A percentile compares a stretch with the other conserved stretches of the same genome.
Evolutionary conservation across 37 sponge, comb jelly and placozoan genomes (phyloP).

Genomic region (Eunapius fragilis): DNA sequence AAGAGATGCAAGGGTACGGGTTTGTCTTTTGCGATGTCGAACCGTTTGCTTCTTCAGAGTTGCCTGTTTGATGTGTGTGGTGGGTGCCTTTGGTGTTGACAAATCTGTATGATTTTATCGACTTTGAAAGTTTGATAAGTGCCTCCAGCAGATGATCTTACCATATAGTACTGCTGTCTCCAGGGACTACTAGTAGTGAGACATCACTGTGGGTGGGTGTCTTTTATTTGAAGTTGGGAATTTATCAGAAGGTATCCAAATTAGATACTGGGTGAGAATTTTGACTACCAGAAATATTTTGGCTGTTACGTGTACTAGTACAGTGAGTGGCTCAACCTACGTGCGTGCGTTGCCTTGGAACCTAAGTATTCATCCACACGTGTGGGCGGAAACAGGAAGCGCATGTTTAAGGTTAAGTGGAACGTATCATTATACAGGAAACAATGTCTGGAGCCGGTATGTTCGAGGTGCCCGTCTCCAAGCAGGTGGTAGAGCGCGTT

Average conservation of each 20-base stretch:
- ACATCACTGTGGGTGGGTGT: not conserved
- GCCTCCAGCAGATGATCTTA: too few relatives aligned
- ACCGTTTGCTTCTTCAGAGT: constrained; percentile 6
- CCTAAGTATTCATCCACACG: not conserved
- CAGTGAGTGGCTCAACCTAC: too few relatives aligned
- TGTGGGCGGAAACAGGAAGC: not conserved
- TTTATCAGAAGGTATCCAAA: not conserved
- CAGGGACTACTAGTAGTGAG: not conserved
- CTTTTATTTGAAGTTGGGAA: not conserved
- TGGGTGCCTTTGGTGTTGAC: not conserved
- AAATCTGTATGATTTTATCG: not conserved
- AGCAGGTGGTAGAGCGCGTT: constrained; percentile 65
- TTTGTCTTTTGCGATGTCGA: constrained; percentile 77
- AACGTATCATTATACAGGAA: not conserved
- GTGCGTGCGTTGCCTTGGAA: too few relatives aligned
- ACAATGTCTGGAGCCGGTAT: constrained; percentile 3
- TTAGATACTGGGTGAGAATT: not conserved
- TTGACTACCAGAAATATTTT: not conserved
- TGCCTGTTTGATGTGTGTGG: not conserved
- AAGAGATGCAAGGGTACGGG: constrained; percentile 70
- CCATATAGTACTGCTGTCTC: not conserved
- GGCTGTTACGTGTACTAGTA: too few relatives aligned
- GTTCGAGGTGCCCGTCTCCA: constrained; percentile 35
- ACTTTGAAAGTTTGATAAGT: too few relatives aligned
- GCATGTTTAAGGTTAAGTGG: not conserved